Conservation (phyloP, 2,797 vertebrate genomes). For the Tachyglossus aculeatus region DNA sequence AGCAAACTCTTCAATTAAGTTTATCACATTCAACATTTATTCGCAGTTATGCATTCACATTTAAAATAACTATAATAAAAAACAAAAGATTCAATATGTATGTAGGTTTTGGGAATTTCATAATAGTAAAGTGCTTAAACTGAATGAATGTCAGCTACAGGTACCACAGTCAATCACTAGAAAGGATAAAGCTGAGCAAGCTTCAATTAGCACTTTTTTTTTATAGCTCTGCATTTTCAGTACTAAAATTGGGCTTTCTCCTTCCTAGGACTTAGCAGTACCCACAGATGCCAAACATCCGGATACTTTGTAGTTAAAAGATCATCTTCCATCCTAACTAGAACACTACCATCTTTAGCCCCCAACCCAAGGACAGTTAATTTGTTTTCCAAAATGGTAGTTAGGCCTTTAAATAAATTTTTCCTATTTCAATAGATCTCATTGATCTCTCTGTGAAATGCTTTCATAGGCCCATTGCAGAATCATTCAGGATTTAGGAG, state of each 20-base stretch:
- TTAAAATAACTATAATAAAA: constrained; percentile 86
- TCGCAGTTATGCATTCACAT: constrained; percentile 91
- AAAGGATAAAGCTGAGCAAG: constrained; percentile 26
- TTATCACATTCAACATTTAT: constrained; percentile 97
- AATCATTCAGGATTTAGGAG: constrained; percentile 13
- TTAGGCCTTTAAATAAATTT: constrained; percentile 9
- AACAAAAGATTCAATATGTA: constrained; percentile 70
- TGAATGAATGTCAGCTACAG: constrained; percentile 61
- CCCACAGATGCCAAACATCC: constrained; percentile 43
- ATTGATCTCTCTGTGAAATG: constrained; percentile 12
- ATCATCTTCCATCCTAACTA: constrained; percentile 70
- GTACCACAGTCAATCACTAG: constrained; percentile 54
- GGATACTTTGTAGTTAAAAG: constrained; percentile 45
- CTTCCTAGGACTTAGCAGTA: constrained; percentile 43
- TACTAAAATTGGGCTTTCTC: constrained; percentile 31
- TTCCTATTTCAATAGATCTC: constrained; percentile 19
- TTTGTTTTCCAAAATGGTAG: no score
- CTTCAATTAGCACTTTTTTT: constrained; percentile 33
- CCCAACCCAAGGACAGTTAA: constrained; percentile 10
- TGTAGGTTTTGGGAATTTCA: constrained; percentile 56
- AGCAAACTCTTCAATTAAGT: constrained; percentile 94
- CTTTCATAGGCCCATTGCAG: background rate
- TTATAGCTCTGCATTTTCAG: constrained; percentile 22
- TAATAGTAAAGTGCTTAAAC: constrained; percentile 42
- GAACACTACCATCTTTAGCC: constrained; percentile 18